Evolutionary conservation across 2,888 invertebrate species (phyloP).

Genomic region (Melanotus villosus): DNA sequence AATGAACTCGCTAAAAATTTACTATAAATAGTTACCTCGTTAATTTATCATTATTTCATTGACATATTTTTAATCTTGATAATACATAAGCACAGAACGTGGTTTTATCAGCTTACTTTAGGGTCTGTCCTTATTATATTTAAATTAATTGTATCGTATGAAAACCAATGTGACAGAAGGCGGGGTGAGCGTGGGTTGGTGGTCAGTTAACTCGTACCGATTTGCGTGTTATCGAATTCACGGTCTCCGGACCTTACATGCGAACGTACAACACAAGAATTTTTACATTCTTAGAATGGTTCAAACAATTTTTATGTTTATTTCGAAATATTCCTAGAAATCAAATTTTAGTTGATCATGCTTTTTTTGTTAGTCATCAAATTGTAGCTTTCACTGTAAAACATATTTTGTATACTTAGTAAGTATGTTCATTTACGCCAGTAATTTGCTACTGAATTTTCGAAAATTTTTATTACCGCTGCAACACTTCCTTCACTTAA

Average conservation of each 20-base stretch:
- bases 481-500: too few species aligned
- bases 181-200: slow-evolving; percentile 61
- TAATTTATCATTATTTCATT: slow-evolving; percentile 34
- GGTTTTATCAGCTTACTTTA: slow-evolving; percentile 32
- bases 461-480: too few species aligned
- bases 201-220: slow-evolving; percentile 59
- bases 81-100: slow-evolving; percentile 14
- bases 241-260: slow-evolving; percentile 56
- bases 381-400: too few species aligned
- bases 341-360: background rate
- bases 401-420: too few species aligned
- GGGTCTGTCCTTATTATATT: slow-evolving; percentile 53
- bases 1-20: background rate
- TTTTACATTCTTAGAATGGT: slow-evolving; percentile 26
- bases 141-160: slow-evolving; percentile 60
- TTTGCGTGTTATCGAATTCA: slow-evolving; percentile 59
- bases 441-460: too few species aligned
- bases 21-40: slow-evolving; percentile 6
- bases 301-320: slow-evolving; percentile 6
- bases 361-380: too few species aligned
- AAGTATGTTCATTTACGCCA: too few species aligned
- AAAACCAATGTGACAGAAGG: slow-evolving; percentile 61
- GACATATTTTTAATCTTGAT: slow-evolving; percentile 36
- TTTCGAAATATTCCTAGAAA: slow-evolving; percentile 1
- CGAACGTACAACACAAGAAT: slow-evolving; percentile 44